A percentile compares a stretch with the other conserved stretches of the same genome.
These are phyloP conservation scores for Drosophila fungiperda DNA, from an alignment of 2,888 invertebrate species.

Conservation along the genomic window DNA sequence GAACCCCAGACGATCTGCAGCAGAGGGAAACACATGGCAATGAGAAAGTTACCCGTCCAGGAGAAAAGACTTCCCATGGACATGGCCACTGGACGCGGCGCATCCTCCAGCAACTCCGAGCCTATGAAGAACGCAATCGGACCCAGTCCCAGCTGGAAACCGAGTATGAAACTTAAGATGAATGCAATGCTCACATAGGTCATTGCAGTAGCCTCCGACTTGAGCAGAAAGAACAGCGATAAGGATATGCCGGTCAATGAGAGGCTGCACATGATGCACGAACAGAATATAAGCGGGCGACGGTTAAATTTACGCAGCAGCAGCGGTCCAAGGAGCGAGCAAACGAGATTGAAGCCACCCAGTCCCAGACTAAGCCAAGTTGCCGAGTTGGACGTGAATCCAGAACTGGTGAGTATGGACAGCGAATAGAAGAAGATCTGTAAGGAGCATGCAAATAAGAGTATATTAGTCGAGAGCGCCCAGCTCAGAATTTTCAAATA, in stretches of 20 bases:
- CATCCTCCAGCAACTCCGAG: slow-evolving; percentile 93
- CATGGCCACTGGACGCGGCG: slow-evolving; percentile 93
- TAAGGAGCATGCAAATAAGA: slow-evolving; percentile 85
- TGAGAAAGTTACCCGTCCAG: slow-evolving; percentile 94
- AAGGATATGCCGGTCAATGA: slow-evolving; percentile 87
- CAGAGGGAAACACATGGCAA: slow-evolving; percentile 91
- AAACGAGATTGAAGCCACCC: slow-evolving; percentile 89
- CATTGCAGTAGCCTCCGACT: slow-evolving; percentile 84
- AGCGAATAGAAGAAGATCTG: slow-evolving; percentile 92
- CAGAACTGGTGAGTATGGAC: slow-evolving; percentile 90
- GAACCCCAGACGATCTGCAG: slow-evolving; percentile 88
- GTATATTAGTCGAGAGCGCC: not conserved
- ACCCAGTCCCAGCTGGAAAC: slow-evolving; percentile 93
- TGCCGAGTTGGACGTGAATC: slow-evolving; percentile 87
- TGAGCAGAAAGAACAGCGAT: slow-evolving; percentile 88
- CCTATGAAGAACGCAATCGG: slow-evolving; percentile 94
- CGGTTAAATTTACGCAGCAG: slow-evolving; percentile 89
- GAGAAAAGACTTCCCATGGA: slow-evolving; percentile 93
- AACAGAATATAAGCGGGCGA: slow-evolving; percentile 88
- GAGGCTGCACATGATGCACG: slow-evolving; percentile 87
- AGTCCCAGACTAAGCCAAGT: slow-evolving; percentile 92
- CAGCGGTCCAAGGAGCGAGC: slow-evolving; percentile 88
- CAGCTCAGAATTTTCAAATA: not conserved
- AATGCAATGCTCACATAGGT: slow-evolving; percentile 89
- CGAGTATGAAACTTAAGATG: slow-evolving; percentile 90